phyloP scores from a whole-genome alignment of 2,888 invertebrate species.

The Ornithoptera alexandrae region DNA sequence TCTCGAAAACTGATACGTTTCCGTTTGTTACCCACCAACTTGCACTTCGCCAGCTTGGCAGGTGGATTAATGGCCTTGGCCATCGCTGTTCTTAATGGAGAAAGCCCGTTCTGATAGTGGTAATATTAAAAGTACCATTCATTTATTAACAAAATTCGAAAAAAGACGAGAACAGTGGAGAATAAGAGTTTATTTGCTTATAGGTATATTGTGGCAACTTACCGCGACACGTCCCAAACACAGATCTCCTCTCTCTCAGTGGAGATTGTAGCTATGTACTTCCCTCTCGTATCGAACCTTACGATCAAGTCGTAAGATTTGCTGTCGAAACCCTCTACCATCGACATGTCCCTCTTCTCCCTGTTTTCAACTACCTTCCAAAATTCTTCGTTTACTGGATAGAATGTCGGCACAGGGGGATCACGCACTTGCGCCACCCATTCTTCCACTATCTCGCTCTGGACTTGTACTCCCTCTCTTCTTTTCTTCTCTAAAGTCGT shows the following conservation, averaged over 20 bases:
- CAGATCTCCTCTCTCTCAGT: constrained; percentile 87
- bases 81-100: too few species aligned
- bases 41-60: too few species aligned
- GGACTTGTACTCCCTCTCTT: constrained; percentile 56
- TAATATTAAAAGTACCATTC: too few species aligned
- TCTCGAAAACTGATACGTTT: too few species aligned
- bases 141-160: too few species aligned
- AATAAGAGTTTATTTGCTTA: too few species aligned
- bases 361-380: constrained; percentile 59
- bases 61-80: too few species aligned
- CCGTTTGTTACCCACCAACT: neutral
- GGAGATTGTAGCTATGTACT: constrained; percentile 87
- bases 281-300: constrained; percentile 82
- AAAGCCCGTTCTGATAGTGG: too few species aligned
- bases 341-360: constrained; percentile 56
- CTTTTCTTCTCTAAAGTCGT: constrained; percentile 62
- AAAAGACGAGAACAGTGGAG: too few species aligned
- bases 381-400: constrained; percentile 75
- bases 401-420: constrained; percentile 82
- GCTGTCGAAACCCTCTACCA: constrained; percentile 66
- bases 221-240: constrained; percentile 87
- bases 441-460: constrained; percentile 61
- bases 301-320: constrained; percentile 81
- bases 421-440: constrained; percentile 71
- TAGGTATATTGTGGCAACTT: constrained; percentile 35